Evolutionary conservation across 2,113 vertebrate genomes (phyloP).

Genomic region (Campylorhamphus procurvoides): DNA sequence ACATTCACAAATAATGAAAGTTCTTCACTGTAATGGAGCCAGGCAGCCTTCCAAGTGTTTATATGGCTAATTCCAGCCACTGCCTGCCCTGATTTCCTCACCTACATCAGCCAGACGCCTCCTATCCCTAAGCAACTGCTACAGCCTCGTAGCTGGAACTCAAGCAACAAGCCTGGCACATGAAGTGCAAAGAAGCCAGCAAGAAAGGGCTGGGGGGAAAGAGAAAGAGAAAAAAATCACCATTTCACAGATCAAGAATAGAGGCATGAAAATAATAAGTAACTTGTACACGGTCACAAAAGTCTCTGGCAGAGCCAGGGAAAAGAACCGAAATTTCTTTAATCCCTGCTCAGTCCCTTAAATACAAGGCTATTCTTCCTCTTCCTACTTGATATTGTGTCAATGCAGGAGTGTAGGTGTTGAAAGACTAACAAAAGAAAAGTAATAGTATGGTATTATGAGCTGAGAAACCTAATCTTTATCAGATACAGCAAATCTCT

Average conservation of each 20-base stretch:
- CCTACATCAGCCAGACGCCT: neutral
- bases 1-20: neutral
- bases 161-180: neutral
- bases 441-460: slow-evolving; percentile 64
- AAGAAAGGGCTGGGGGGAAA: neutral
- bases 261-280: slow-evolving; percentile 59
- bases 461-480: slow-evolving; percentile 57
- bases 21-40: neutral
- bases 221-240: neutral
- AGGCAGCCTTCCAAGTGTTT: neutral
- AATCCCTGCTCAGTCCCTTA: slow-evolving; percentile 62
- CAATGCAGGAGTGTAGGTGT: slow-evolving; percentile 67
- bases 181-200: slow-evolving; percentile 32
- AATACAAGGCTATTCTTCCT: slow-evolving; percentile 62
- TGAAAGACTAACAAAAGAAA: slow-evolving; percentile 69
- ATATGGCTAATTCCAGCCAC: neutral
- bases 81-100: neutral
- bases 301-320: slow-evolving; percentile 61
- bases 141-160: neutral
- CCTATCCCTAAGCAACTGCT: neutral
- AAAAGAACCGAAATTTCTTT: slow-evolving; percentile 58
- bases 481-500: slow-evolving; percentile 71
- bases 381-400: slow-evolving; percentile 70
- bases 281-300: slow-evolving; percentile 47
- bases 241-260: slow-evolving; percentile 55